Evolutionary conservation across 2,888 invertebrate species (phyloP).

Genomic region (Stenotaenia linearis): DNA sequence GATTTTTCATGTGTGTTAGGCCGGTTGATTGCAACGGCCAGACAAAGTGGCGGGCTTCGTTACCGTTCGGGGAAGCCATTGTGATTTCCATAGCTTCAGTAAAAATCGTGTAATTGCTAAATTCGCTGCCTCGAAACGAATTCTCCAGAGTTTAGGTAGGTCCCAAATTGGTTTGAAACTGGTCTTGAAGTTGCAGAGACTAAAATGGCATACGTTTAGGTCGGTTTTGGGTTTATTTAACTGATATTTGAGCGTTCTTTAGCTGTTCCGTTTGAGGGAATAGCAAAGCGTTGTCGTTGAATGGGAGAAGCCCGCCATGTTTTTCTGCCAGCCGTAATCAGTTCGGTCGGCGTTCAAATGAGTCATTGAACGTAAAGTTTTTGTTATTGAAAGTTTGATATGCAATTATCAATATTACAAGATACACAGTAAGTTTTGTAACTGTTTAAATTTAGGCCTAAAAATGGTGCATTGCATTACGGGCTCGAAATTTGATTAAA

Average conservation of each 20-base stretch:
- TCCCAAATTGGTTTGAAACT: not conserved
- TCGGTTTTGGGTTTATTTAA: not conserved
- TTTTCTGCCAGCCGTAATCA: conserved; percentile 20
- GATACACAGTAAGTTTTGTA: not conserved
- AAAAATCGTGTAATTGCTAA: not conserved
- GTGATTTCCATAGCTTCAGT: conserved; percentile 19
- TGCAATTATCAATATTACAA: not conserved
- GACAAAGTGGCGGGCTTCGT: conserved; percentile 26
- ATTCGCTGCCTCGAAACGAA: not conserved
- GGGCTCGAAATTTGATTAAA: too few relatives aligned
- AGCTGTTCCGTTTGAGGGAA: not conserved
- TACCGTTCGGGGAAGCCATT: conserved; percentile 34
- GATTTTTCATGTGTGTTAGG: conserved; percentile 42
- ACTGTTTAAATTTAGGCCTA: not conserved
- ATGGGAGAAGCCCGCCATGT: conserved; percentile 31
- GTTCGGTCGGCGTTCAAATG: not conserved
- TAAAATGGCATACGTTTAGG: not conserved
- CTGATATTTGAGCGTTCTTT: not conserved
- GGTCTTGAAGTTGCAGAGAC: not conserved
- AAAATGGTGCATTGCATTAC: too few relatives aligned
- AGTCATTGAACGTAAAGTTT: not conserved
- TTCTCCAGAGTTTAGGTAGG: not conserved
- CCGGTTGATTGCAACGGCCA: conserved; percentile 11
- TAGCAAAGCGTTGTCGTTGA: conserved; percentile 11
- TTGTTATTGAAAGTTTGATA: not conserved